Base-by-base conservation (phyloP, 1,140 invertebrate species). In the Ceratina australensis region DNA sequence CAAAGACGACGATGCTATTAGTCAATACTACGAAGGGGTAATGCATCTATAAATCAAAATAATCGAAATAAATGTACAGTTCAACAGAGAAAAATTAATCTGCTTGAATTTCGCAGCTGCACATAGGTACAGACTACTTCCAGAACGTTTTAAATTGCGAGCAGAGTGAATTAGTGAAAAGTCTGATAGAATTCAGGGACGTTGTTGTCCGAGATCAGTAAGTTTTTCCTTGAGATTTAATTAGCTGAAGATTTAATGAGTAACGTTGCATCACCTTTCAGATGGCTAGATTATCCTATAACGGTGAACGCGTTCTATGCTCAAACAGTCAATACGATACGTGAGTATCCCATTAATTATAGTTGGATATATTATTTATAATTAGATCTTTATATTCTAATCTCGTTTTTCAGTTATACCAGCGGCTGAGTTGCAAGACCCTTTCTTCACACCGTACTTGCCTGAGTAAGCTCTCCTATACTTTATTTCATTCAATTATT, bases 291-390 rank as follows among this genome's bases (percentile, higher is more conserved):
- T 16, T 78, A 81, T 84, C 95, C 95, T 10, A 95, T 94, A 13
- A 93, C 94, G 86, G 95, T 95, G 0, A 95, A 96, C 86, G 95
- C 95, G 4, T 95, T 94, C 87, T 94, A 95, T 83, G 94, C 93
- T 13, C 94, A 94, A 85, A 92, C 93, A 84, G 93, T 94, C 78
- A 95, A 96, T 90, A 93, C 94, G 18, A 95, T 96, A 88, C 94
- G 95, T 96, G 91, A 93, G 93, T 93, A 57, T 56, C 24, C 24
- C 22, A 13, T 7, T 15, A 26, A 26, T 60, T 4, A 54, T 54
- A 16, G 52, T 54, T n/a, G 12, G 52, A n/a, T n/a, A n/a, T n/a
- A n/a, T n/a, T n/a, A n/a, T 5, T 54, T 54, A 3, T n/a, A 54
- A 18, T 15, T 10, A 54, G 16, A 54, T 54, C 33, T 42, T 42